Percentiles rank a stretch among this genome's conserved stretches.
These are phyloP conservation scores for Dicycla oo DNA, from an alignment of 2,888 invertebrate species.

Conservation along the genomic window DNA sequence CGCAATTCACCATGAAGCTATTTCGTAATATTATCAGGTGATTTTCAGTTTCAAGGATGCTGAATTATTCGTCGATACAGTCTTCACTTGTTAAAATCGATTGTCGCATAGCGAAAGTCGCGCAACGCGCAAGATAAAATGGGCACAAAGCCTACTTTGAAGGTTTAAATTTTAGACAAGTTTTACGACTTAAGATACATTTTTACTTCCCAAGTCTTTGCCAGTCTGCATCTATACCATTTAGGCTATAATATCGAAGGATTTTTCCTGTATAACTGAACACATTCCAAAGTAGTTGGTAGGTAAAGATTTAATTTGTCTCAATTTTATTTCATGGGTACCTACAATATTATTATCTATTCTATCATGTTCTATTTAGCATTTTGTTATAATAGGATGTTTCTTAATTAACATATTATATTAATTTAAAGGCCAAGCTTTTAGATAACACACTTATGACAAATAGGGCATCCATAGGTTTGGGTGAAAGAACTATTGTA, in stretches of 20 bases:
- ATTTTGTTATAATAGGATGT: neutral
- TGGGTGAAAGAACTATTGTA: neutral
- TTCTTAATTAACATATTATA: neutral
- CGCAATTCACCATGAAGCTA: slow-evolving; percentile 44
- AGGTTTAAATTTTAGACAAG: neutral
- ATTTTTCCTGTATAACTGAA: neutral
- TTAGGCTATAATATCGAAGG: neutral
- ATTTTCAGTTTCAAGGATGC: neutral
- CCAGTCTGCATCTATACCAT: neutral
- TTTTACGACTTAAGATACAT: neutral
- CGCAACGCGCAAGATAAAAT: slow-evolving; percentile 46
- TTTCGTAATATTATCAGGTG: slow-evolving; percentile 17
- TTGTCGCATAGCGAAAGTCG: slow-evolving; percentile 41
- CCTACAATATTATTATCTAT: neutral
- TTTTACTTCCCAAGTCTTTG: neutral
- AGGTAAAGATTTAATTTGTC: neutral
- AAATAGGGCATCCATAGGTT: neutral
- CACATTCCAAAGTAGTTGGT: neutral
- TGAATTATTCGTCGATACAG: neutral
- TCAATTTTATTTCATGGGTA: neutral
- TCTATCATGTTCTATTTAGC: neutral
- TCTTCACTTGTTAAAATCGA: slow-evolving; percentile 40
- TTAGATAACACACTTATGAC: neutral
- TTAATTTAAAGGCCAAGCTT: neutral
- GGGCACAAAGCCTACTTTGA: slow-evolving; percentile 12